Conservation (phyloP, 2,113 vertebrate genomes). For the Pampusana beccarii region DNA sequence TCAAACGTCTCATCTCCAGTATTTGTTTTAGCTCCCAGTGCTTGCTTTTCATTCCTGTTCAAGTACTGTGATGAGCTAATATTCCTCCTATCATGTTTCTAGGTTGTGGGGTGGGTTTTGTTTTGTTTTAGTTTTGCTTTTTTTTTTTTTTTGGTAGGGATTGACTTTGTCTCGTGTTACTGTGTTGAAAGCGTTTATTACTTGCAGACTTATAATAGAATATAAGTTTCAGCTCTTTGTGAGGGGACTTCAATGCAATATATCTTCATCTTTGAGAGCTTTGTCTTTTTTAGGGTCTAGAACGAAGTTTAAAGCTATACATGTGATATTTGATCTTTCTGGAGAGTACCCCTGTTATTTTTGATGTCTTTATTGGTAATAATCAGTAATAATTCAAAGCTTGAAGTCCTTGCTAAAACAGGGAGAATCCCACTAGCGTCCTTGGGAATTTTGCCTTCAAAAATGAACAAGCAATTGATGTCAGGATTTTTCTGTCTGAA, state of each 20-base stretch:
- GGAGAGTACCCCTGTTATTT: not conserved
- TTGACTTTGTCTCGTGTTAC: not conserved
- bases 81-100: not conserved
- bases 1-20: not conserved
- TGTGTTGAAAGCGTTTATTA: not conserved
- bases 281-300: too few relatives aligned
- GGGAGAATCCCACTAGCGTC: not conserved
- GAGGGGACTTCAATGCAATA: not conserved
- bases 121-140: not conserved
- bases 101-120: not conserved
- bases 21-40: not conserved
- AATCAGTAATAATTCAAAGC: not conserved
- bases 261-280: not conserved
- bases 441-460: not conserved
- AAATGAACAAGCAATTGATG: not conserved
- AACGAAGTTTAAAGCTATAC: not conserved
- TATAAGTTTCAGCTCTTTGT: not conserved
- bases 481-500: not conserved
- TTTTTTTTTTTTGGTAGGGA: not conserved
- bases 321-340: not conserved
- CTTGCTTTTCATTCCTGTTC: not conserved
- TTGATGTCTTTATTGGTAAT: not conserved
- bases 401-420: not conserved
- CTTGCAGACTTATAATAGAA: not conserved
- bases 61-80: not conserved